phyloP scores from a whole-genome alignment of 2,797 vertebrate species.

The Chromobotia macracanthus region DNA sequence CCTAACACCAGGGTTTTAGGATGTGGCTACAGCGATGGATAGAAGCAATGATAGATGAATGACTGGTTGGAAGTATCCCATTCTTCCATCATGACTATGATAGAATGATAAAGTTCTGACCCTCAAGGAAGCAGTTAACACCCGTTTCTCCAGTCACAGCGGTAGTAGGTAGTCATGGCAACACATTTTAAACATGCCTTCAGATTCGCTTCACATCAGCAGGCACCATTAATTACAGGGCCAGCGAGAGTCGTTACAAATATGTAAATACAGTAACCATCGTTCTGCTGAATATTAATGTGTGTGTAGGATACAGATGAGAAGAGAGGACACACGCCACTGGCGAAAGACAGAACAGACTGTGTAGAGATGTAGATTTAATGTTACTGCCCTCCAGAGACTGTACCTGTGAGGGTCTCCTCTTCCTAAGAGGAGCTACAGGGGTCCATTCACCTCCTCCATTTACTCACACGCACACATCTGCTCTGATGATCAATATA shows the following conservation, averaged over 20 bases:
- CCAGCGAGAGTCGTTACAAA: slow-evolving; percentile 46
- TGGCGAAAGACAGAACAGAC: neutral
- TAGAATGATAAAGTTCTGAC: slow-evolving; percentile 47
- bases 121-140: slow-evolving; percentile 52
- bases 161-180: slow-evolving; percentile 50
- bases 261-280: slow-evolving; percentile 47
- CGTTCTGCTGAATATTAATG: slow-evolving; percentile 41
- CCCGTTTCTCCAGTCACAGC: slow-evolving; percentile 45
- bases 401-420: neutral
- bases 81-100: slow-evolving; percentile 52
- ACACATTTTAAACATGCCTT: slow-evolving; percentile 44
- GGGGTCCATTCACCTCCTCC: slow-evolving; percentile 39
- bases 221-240: slow-evolving; percentile 55
- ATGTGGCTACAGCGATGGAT: slow-evolving; percentile 35
- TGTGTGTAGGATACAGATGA: neutral
- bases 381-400: neutral
- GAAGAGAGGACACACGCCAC: neutral
- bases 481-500: slow-evolving; percentile 68
- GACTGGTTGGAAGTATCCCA: slow-evolving; percentile 46
- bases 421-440: slow-evolving; percentile 48
- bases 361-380: slow-evolving; percentile 17
- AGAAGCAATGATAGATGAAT: slow-evolving; percentile 33
- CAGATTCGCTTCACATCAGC: slow-evolving; percentile 40
- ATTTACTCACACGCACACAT: slow-evolving; percentile 27
- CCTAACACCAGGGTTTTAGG: slow-evolving; percentile 7